Conservation (phyloP, 2,113 vertebrate genomes). For the Gavia stellata region DNA sequence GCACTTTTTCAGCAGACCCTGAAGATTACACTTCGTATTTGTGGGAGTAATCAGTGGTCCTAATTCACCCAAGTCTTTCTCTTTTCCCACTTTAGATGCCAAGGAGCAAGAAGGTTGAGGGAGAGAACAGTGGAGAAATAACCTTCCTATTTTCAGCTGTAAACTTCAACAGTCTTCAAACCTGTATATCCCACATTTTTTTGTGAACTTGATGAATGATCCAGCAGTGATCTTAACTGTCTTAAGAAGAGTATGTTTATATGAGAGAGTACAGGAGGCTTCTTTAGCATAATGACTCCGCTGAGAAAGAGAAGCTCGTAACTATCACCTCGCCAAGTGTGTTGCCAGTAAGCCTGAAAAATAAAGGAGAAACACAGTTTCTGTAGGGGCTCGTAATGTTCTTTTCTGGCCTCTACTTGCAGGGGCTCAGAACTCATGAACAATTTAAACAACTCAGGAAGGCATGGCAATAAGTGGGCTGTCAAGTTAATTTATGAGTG, state of each 20-base stretch:
- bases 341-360: constrained; percentile 44
- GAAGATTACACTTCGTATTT: background rate
- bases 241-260: constrained; percentile 1
- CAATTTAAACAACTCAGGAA: constrained; percentile 44
- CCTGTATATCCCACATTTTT: background rate
- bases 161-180: background rate
- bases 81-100: background rate
- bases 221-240: background rate
- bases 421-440: constrained; percentile 17
- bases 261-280: background rate
- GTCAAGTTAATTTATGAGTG: constrained; percentile 73
- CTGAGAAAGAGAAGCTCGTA: background rate
- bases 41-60: background rate
- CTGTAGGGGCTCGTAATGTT: background rate
- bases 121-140: background rate
- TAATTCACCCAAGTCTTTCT: background rate
- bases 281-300: constrained; percentile 59
- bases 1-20: background rate
- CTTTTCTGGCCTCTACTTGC: background rate
- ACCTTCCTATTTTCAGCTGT: background rate
- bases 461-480: background rate
- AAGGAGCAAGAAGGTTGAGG: background rate
- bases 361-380: constrained; percentile 32
- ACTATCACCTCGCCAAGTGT: background rate
- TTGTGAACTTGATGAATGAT: constrained; percentile 16